Evolutionary conservation across 2,888 invertebrate species (phyloP), one percentile per base, ranked within the genome.

Genomic region (Neoascia interrupta): DNA sequence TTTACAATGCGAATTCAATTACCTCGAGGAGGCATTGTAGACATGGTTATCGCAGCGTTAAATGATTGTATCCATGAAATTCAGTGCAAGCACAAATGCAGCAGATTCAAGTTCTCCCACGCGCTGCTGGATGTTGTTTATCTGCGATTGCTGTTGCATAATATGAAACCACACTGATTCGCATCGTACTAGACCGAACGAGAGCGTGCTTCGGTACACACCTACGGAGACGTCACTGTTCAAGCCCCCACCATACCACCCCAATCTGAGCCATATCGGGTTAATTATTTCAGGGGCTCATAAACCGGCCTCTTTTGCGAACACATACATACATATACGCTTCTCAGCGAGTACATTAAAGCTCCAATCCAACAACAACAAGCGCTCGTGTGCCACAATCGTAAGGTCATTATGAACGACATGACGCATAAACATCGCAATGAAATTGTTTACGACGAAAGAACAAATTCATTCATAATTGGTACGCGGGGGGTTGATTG

Each of bases 361-460:
- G 45, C 36, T n/a, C n/a, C n/a, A n/a, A n/a, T n/a, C 37, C 37
- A 39, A 16, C 10, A 16, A 5, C n/a, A 39, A 39, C 15, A 39
- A 8, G 19, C 41, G n/a, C n/a, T 41, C 15, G 19, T 31, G 58
- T 43, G 31, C 15, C 15, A 34, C 15, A n/a, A 41, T 41, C 21
- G 4, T 37, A 39, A 61, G 61, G 61, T 47, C 61, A 49, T 28
- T 8, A n/a, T 5, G 10, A 45, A 36, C 15, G n/a, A 37, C 16
- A 11, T 11, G 26, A 23, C 53, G 47, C 16, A 1, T 15, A 8
- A 23, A 28, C 28, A 16, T 18, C 19, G 19, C 10, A 61, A 58
- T 60, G 45, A 60, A 45, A 5, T 34, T 60, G 45, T 45, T 60
- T 36, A 60, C 60, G 58, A 19, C 26, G 19, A 39, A 26, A 2